Conservation (phyloP, 2,797 vertebrate species). For the Macropus fuliginosus region DNA sequence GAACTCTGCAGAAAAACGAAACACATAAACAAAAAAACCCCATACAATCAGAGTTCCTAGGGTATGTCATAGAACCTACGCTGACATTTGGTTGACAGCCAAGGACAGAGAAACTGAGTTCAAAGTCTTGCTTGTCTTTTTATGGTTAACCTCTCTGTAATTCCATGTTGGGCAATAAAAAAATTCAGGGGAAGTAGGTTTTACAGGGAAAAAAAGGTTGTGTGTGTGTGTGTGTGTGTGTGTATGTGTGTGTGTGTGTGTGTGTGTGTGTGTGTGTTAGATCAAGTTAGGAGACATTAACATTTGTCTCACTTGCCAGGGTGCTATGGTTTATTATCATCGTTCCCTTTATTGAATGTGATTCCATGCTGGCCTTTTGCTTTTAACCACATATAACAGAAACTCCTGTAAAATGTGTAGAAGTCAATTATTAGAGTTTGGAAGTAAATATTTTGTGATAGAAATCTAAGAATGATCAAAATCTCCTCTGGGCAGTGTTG, state of each 20-base stretch:
- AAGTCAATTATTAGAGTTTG: slow-evolving; percentile 30
- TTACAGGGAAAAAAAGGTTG: not conserved
- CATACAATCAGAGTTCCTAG: slow-evolving; percentile 40
- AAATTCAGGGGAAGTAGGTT: slow-evolving; percentile 41
- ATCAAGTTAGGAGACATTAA: slow-evolving; percentile 3
- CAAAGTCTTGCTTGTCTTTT: slow-evolving; percentile 72
- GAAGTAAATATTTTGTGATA: slow-evolving; percentile 38
- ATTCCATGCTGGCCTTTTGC: slow-evolving; percentile 8
- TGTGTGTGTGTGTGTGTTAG: not conserved
- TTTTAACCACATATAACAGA: slow-evolving; percentile 21
- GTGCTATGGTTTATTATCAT: not conserved
- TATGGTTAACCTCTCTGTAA: slow-evolving; percentile 70
- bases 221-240: not conserved
- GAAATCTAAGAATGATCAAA: slow-evolving; percentile 53
- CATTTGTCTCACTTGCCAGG: slow-evolving; percentile 22
- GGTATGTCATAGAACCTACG: slow-evolving; percentile 54
- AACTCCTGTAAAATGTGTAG: slow-evolving; percentile 47
- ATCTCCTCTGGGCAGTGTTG: not conserved
- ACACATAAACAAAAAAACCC: not conserved
- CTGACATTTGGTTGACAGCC: slow-evolving; percentile 67
- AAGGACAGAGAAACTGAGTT: slow-evolving; percentile 67
- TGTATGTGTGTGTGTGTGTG: too few relatives aligned
- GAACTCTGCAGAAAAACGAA: slow-evolving; percentile 40
- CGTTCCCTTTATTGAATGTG: not conserved
- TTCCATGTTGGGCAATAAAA: slow-evolving; percentile 51